These are phyloP conservation scores for Diarsia rubi DNA, from an alignment of 2,888 invertebrate genomes.

Conservation along the genomic window DNA sequence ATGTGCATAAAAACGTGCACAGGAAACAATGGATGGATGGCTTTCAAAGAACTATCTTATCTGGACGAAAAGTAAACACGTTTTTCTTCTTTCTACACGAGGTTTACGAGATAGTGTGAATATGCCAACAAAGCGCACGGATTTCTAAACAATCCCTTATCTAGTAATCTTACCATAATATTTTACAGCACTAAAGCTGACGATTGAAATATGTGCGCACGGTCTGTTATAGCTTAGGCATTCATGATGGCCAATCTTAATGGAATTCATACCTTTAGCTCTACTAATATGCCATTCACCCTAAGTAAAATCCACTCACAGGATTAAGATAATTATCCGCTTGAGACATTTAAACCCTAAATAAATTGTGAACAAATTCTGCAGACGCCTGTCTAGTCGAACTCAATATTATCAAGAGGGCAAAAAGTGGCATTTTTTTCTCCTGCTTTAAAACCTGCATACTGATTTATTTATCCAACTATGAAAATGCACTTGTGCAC, in stretches of 20 bases:
- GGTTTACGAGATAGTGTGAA: constrained; percentile 49
- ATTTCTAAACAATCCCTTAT: constrained; percentile 47
- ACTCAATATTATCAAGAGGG: constrained; percentile 11
- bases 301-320: constrained; percentile 24
- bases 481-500: constrained; percentile 82
- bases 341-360: constrained; percentile 14
- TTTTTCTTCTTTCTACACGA: constrained; percentile 37
- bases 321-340: constrained; percentile 41
- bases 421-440: constrained; percentile 38
- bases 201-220: constrained; percentile 20
- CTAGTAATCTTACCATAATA: constrained; percentile 47
- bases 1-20: constrained; percentile 18
- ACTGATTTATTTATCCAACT: constrained; percentile 78
- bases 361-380: constrained; percentile 41
- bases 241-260: not conserved
- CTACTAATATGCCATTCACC: constrained; percentile 17
- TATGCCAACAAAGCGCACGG: constrained; percentile 52
- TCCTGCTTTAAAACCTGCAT: constrained; percentile 62
- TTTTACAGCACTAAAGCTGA: constrained; percentile 31
- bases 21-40: constrained; percentile 36
- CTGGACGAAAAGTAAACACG: constrained; percentile 47
- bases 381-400: constrained; percentile 33
- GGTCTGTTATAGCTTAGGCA: not conserved
- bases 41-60: constrained; percentile 49
- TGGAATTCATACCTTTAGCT: constrained; percentile 24